Evolutionary conservation across 2,797 vertebrate genomes (phyloP).

Genomic region (Molossus molossus): DNA sequence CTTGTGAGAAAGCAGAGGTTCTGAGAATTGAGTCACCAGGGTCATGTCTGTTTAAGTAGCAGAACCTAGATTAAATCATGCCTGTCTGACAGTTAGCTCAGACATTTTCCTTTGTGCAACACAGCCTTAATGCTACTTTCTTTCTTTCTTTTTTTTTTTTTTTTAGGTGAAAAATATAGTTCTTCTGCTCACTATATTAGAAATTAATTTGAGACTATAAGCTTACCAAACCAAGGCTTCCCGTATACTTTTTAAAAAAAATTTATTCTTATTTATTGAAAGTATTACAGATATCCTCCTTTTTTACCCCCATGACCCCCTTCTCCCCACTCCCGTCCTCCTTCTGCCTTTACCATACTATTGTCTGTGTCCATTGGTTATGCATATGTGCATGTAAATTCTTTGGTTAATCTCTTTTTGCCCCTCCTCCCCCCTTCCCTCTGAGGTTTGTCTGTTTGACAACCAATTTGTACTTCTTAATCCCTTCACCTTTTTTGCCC

Average conservation of each 20-base stretch:
- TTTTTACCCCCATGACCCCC: no score
- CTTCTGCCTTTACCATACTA: no score
- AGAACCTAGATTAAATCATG: background rate
- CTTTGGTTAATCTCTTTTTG: no score
- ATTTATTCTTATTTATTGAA: no score
- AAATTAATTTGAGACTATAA: conserved; percentile 15
- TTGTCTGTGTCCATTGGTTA: no score
- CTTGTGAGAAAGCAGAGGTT: background rate
- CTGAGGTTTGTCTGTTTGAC: no score
- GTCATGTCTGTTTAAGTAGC: background rate
- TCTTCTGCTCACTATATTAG: conserved; percentile 21
- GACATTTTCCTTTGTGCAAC: background rate
- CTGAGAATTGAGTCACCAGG: background rate
- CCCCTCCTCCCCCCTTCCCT: no score
- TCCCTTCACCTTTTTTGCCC: no score
- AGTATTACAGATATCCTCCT: no score
- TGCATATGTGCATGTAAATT: no score
- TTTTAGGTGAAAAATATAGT: background rate
- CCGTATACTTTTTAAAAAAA: background rate
- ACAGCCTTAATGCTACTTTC: background rate
- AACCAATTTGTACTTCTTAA: no score
- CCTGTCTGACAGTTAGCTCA: background rate
- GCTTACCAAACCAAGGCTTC: background rate
- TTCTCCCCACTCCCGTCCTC: no score
- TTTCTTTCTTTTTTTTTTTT: background rate